Evolutionary conservation across 2,888 invertebrate species (phyloP), one percentile per base, ranked within the genome.

Genomic region (Pristionchus japonicus): DNA sequence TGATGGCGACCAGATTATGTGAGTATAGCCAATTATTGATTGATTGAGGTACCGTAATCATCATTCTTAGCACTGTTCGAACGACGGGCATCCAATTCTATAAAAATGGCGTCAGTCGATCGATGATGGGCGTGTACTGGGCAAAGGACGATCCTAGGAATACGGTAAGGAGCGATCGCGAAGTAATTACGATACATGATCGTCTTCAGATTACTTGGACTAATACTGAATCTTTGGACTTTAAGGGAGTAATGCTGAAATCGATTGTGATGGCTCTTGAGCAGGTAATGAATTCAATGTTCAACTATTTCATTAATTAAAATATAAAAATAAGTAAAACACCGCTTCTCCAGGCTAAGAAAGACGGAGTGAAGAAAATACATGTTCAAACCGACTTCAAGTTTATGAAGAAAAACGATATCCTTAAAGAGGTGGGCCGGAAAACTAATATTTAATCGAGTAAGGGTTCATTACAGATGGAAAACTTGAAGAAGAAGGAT

Each of bases 231-330:
- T 40, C 17, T 15, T 47, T n/a, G 13, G 31, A n/a, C 31, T 70
- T 47, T 23, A 34, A 27, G 13, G 86, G 86, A 17, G 67, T 34
- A 9, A 70, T 70, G 86, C 34, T 86, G 15, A 70, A 47, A 40
- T 43, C 86, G 31, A 86, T 86, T 23, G 64, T 70, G n/a, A 70
- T 47, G 6, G 86, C 86, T 0, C 27, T 86, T 6, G 70, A 86
- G 43, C 86, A 86, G 40, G 86, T 70, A 15, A 27, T 31, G 47
- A 1, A 80, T 80, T 37, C 2, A 43, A 40, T n/a, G 23, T n/a
- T n/a, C n/a, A n/a, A 77, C n/a, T 77, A 77, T 43, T 57, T 77
- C n/a, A 40, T n/a, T 40, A 77, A 43, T 34, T 70, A 20, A 70
- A 20, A 70, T 70, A 6, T 43, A 43, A 43, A 43, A 43, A 11